Base-by-base conservation (phyloP, 2,113 vertebrate genomes). In the Cryptotis parvus region DNA sequence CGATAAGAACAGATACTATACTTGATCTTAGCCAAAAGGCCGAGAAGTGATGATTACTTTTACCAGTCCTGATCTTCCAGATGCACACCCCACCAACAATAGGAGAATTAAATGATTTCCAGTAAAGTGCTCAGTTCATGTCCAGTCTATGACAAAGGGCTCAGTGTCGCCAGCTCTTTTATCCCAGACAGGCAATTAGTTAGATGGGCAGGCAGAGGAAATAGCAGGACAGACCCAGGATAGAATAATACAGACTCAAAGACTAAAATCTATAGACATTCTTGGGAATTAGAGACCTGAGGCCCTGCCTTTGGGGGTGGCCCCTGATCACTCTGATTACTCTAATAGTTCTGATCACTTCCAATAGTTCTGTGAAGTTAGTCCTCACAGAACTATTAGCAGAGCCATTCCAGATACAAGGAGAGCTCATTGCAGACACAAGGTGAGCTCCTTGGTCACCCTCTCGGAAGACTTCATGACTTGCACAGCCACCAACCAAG, bases 141-240 rank as follows among this genome's bases (percentile, higher is more conserved):
- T 27, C 37, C 39, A 35, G 14, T 8, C 41, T 65, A 31, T 76
- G 79, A 94, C n/a, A 49, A 83, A 92, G 22, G 14, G 2, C 12
- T 55, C 52, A 73, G 52, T 72, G 20, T 72, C n/a, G n/a, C n/a
- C 83, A 61, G 41, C 70, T 90, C 43, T 87, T 92, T 91, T 87
- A 84, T 63, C 45, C 24, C 78, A 83, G 84, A 76, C 22, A 83
- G 93, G 63, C 31, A 84, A 87, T 78, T 84, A 16, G 41, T 78
- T 90, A 55, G 18, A 58, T 18, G 18, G 55, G 18, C 18, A 49
- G 45, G 22, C 24, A 20, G 55, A 24, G 20, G 18, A 58, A 58
- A 58, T 58, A 58, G 55, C 8, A 82, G 79, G 33, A 52, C 45
- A 82, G 31, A 31, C 91, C 45, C 27, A 91, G 80, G 29, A 92